phyloP scores from a whole-genome alignment of 2,797 vertebrate genomes.

The Knipowitschia caucasica region DNA sequence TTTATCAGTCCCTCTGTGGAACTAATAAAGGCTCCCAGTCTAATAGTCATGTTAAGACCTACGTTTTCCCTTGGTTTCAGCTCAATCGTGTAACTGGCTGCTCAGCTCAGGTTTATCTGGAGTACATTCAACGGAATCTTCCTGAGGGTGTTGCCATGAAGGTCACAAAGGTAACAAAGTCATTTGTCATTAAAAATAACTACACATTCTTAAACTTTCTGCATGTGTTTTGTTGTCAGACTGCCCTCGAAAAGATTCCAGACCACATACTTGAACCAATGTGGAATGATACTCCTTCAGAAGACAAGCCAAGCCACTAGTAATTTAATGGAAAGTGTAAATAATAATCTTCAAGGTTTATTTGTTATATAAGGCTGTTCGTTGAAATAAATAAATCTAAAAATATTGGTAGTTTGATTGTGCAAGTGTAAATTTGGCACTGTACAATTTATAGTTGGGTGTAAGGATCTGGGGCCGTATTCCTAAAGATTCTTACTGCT shows the following conservation, averaged over 20 bases:
- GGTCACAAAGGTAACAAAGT: slow-evolving; percentile 81
- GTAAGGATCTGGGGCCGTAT: too few species aligned
- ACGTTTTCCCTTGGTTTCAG: slow-evolving; percentile 58
- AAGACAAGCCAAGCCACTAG: slow-evolving; percentile 64
- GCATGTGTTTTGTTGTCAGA: slow-evolving; percentile 67
- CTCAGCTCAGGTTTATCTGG: slow-evolving; percentile 87
- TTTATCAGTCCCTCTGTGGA: too few species aligned
- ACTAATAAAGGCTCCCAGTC: too few species aligned
- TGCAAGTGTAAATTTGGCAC: not conserved
- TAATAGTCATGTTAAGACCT: too few species aligned
- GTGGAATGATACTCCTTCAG: slow-evolving; percentile 73
- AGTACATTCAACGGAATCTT: slow-evolving; percentile 95
- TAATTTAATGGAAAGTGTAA: slow-evolving; percentile 10
- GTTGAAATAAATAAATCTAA: not conserved
- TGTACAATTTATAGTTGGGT: not conserved
- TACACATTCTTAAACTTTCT: not conserved
- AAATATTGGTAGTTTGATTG: not conserved
- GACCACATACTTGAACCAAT: slow-evolving; percentile 87
- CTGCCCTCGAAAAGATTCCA: slow-evolving; percentile 83
- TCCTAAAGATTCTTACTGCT: too few species aligned
- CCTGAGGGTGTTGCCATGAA: slow-evolving; percentile 96
- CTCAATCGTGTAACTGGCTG: slow-evolving; percentile 84
- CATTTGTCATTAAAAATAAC: too few species aligned
- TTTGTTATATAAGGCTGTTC: not conserved
- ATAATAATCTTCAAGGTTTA: not conserved